phyloP scores from a whole-genome alignment of 2,797 vertebrate genomes.

The Huso huso region DNA sequence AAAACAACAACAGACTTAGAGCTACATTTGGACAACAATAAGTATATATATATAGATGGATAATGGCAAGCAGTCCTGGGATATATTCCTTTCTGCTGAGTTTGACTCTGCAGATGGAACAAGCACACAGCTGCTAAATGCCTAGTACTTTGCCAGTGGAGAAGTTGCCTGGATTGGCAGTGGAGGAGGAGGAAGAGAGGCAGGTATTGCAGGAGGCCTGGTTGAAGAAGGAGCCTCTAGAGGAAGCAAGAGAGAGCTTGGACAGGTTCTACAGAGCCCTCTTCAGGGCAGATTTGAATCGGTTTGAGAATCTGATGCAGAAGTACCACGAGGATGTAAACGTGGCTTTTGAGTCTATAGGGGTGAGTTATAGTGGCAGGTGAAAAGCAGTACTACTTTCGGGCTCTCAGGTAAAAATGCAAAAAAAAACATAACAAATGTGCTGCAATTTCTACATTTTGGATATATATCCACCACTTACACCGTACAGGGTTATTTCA shows the following conservation, averaged over 20 bases:
- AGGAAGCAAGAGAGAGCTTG: conserved; percentile 3
- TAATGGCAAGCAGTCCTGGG: conserved; percentile 19
- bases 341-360: conserved; percentile 49
- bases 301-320: conserved; percentile 38
- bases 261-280: conserved; percentile 44
- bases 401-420: conserved; percentile 56
- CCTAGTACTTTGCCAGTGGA: conserved; percentile 35
- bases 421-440: no score
- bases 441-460: no score
- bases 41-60: conserved; percentile 37
- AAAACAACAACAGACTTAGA: conserved; percentile 13
- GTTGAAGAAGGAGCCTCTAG: no score
- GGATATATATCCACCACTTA: no score
- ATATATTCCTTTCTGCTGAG: no score
- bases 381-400: conserved; percentile 40
- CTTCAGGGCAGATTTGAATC: conserved; percentile 43
- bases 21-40: conserved; percentile 38
- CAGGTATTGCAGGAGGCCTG: no score
- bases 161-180: conserved; percentile 26
- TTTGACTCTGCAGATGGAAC: no score
- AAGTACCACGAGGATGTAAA: conserved; percentile 46
- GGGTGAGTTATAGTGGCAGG: conserved; percentile 55
- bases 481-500: no score
- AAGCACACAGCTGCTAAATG: conserved; percentile 15
- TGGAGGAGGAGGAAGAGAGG: conserved; percentile 9